Conservation (phyloP, 2,113 vertebrate genomes). For the Gymnarchus niloticus region DNA sequence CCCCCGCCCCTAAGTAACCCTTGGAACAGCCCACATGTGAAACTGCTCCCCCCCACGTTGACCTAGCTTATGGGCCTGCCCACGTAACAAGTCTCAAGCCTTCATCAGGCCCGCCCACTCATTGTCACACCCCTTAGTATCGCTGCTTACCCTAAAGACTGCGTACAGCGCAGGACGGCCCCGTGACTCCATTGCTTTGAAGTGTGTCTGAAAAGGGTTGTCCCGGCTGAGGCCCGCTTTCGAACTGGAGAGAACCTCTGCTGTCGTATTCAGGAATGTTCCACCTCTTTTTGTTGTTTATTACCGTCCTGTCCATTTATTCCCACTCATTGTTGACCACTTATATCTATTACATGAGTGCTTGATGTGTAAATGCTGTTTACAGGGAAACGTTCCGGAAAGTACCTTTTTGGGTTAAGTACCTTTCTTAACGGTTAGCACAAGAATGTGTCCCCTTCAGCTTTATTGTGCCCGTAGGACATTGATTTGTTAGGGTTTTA, state of each 20-base stretch:
- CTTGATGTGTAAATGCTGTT: not conserved
- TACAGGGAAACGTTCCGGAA: not conserved
- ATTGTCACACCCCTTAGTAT: constrained; percentile 11
- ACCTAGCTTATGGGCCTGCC: constrained; percentile 30
- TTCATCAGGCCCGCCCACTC: constrained; percentile 38
- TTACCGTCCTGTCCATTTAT: not conserved
- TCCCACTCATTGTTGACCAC: not conserved
- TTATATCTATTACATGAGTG: not conserved
- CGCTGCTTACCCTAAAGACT: not conserved
- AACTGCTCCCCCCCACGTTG: constrained; percentile 11
- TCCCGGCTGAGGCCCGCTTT: not conserved
- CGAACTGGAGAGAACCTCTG: not conserved
- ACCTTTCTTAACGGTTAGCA: not conserved
- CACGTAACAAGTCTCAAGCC: constrained; percentile 34
- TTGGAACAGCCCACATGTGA: constrained; percentile 26
- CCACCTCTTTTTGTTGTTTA: too few relatives aligned
- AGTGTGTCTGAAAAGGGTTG: not conserved
- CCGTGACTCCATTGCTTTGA: not conserved
- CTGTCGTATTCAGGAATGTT: not conserved
- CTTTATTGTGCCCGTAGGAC: not conserved
- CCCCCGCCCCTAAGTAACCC: constrained; percentile 33
- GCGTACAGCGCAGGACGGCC: not conserved
- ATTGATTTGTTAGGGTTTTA: not conserved
- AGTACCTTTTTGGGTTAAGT: constrained; percentile 6
- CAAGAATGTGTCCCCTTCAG: not conserved